Evolutionary conservation across 2,113 vertebrate genomes (phyloP).

Genomic region (Gadus macrocephalus): DNA sequence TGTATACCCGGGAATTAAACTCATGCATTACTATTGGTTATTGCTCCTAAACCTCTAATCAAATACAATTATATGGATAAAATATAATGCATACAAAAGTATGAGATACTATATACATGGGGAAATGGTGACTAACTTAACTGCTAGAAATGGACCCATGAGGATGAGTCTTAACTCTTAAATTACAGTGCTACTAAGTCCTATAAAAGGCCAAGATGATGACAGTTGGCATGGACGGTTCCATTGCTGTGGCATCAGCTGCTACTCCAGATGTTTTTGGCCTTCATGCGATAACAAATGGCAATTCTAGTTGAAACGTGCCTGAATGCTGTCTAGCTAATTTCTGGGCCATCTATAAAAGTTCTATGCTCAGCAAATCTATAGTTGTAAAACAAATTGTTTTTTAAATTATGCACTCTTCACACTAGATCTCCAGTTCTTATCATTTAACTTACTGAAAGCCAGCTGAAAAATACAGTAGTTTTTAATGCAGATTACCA

Average conservation of each 20-base stretch:
- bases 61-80: constrained; percentile 88
- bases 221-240: too few species aligned
- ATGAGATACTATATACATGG: constrained; percentile 80
- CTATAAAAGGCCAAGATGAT: too few species aligned
- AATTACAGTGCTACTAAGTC: neutral
- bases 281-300: constrained; percentile 3
- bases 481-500: too few species aligned
- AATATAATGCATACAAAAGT: constrained; percentile 78
- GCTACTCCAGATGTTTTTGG: neutral
- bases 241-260: too few species aligned
- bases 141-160: constrained; percentile 18
- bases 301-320: neutral
- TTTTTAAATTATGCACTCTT: too few species aligned
- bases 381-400: too few species aligned
- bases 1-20: constrained; percentile 68
- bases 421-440: too few species aligned
- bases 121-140: constrained; percentile 41
- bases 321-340: neutral
- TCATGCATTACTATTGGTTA: constrained; percentile 87
- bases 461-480: too few species aligned
- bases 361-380: too few species aligned
- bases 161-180: constrained; percentile 23
- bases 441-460: too few species aligned
- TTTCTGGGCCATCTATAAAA: too few species aligned
- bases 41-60: constrained; percentile 90